Conservation (phyloP, 2,797 vertebrate species). For the Morelia viridis region DNA sequence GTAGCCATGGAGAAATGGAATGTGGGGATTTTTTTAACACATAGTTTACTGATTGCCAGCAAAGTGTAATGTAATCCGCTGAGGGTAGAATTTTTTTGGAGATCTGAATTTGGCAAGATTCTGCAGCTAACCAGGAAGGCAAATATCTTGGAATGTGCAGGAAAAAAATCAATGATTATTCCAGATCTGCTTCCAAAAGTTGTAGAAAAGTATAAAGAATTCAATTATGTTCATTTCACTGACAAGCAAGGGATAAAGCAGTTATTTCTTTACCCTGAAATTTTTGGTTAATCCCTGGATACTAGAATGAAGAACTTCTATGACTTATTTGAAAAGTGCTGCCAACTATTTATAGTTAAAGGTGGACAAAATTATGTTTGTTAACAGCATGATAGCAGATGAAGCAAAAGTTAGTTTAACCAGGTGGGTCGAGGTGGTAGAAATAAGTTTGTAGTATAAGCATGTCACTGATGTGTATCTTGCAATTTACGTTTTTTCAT, state of each 20-base stretch:
- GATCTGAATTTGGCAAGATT: neutral
- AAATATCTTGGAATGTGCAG: neutral
- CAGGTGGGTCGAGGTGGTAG: neutral
- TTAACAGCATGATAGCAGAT: neutral
- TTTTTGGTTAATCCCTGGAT: neutral
- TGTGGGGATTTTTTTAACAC: neutral
- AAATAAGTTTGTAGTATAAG: neutral
- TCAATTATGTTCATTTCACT: neutral
- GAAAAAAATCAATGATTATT: neutral
- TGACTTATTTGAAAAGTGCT: neutral
- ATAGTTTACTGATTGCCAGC: neutral
- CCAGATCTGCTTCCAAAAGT: neutral
- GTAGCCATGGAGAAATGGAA: neutral
- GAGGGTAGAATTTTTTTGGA: neutral
- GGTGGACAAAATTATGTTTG: neutral
- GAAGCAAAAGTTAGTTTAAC: neutral
- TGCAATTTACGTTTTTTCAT: no score
- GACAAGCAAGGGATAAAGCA: neutral
- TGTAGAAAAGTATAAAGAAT: neutral
- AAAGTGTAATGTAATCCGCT: neutral
- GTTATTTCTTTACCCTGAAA: neutral
- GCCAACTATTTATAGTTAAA: neutral
- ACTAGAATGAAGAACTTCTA: neutral
- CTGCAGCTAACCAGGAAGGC: neutral
- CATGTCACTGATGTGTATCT: no score